A percentile compares a stretch with the other conserved stretches of the same genome.
Evolutionary conservation across 2,113 vertebrate genomes (phyloP).

Genomic region (Chloropsis hardwickii): DNA sequence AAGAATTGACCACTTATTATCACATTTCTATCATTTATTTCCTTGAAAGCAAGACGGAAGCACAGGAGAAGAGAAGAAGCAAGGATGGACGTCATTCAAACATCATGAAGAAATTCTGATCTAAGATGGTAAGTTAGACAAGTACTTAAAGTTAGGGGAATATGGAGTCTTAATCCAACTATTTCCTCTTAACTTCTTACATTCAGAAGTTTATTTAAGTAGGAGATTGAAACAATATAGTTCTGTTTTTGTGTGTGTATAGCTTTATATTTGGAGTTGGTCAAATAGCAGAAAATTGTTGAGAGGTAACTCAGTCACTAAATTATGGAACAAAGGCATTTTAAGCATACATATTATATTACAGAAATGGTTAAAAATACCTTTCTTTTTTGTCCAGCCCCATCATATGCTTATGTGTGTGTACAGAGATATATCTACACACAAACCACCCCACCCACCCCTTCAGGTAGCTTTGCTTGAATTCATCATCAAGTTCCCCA

Average conservation of each 20-base stretch:
- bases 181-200: not conserved
- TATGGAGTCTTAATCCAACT: not conserved
- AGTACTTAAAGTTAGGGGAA: not conserved
- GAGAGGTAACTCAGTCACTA: not conserved
- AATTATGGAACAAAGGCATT: not conserved
- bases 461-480: not conserved
- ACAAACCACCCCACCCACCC: too few species aligned
- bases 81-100: not conserved
- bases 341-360: not conserved
- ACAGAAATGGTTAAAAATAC: not conserved
- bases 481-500: not conserved
- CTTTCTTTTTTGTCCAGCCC: fast-evolving
- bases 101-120: not conserved
- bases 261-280: not conserved
- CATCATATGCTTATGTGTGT: not conserved
- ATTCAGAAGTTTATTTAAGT: not conserved
- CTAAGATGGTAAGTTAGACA: not conserved
- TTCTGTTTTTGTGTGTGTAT: not conserved
- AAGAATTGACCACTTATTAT: not conserved
- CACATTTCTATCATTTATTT: not conserved
- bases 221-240: not conserved
- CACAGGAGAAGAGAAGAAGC: not conserved
- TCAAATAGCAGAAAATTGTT: not conserved
- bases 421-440: too few species aligned
- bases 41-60: not conserved